These are phyloP conservation scores for Drosophila littoralis DNA, from an alignment of 1,140 invertebrate genomes.

Conservation along the genomic window DNA sequence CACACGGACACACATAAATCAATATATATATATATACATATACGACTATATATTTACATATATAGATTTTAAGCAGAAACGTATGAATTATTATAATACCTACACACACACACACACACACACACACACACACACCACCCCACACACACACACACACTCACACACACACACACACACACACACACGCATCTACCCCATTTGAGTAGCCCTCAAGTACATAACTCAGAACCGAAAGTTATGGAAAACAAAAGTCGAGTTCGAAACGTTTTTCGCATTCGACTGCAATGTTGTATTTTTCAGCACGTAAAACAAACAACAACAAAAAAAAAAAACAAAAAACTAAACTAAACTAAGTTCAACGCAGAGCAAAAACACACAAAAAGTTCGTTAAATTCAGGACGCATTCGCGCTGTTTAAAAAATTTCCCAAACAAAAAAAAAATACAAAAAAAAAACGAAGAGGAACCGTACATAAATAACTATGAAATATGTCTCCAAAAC, in stretches of 20 bases:
- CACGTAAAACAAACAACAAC: conserved; percentile 26
- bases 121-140: conserved; percentile 22
- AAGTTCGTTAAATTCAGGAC: conserved; percentile 52
- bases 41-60: conserved; percentile 52
- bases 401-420: conserved; percentile 40
- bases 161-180: conserved; percentile 26
- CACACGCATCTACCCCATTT: conserved; percentile 4
- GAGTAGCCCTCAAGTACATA: not conserved
- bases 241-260: not conserved
- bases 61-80: conserved; percentile 59
- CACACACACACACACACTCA: conserved; percentile 21
- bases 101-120: conserved; percentile 21
- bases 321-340: not conserved
- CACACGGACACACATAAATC: not conserved
- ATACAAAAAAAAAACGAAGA: not conserved
- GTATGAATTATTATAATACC: conserved; percentile 38
- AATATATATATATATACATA: conserved; percentile 29
- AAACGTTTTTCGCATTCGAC: conserved; percentile 15
- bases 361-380: conserved; percentile 21
- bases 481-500: conserved; percentile 31
- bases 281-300: conserved; percentile 53
- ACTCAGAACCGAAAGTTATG: not conserved
- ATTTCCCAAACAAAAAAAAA: conserved; percentile 3
- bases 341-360: conserved; percentile 29
- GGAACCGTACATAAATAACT: conserved; percentile 21